Base-by-base conservation (phyloP, 2,888 invertebrate genomes). In the Hyppa rectilinea region DNA sequence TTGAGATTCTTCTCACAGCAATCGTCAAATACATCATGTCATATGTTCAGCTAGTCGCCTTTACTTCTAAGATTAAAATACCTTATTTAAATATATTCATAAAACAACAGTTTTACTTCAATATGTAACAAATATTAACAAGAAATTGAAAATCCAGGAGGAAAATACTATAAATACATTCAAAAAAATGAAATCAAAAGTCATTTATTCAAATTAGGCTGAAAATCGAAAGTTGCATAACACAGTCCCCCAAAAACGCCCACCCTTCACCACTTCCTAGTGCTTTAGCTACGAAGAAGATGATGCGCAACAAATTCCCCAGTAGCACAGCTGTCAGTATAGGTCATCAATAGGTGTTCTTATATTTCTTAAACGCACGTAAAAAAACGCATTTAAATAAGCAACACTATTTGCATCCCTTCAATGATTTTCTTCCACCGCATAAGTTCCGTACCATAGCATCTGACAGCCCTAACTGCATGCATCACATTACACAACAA, bases 401-500 rank as follows among this genome's bases (percentile, higher is more conserved):
- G 26, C 26, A 29, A 7, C 3, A 26, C 17, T 6, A 7, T 29
- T 26, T 17, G 26, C 17, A 26, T 50, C 3, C 9, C 49, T 49
- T 17, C 26, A 17, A 1, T 4, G 14, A 17, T 26, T 23, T 5
- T 36, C 23, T 5, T 55, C 14, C 17, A 52, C 29, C 45, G 20
- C 31, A 63, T 9, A 63, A 60, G 59, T 47, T 55, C 20, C 23
- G 20, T 38, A 9, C 26, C 55, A 52, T 12, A 9, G 31, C 55
- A 52, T 12, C 4, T 43, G 75, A 45, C 84, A 82, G 60, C 83
- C 81, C 84, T 83, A 56, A 61, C 58, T 55, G 34, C 68, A 65
- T 85, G 83, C 81, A 77, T 84, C 80, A 81, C 84, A 87, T 84
- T 85, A 79, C 84, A 72, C 77, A 84, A 84, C 81, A 77, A 71